Conservation (phyloP, 2,888 invertebrate genomes). For the Tenthredo livida region DNA sequence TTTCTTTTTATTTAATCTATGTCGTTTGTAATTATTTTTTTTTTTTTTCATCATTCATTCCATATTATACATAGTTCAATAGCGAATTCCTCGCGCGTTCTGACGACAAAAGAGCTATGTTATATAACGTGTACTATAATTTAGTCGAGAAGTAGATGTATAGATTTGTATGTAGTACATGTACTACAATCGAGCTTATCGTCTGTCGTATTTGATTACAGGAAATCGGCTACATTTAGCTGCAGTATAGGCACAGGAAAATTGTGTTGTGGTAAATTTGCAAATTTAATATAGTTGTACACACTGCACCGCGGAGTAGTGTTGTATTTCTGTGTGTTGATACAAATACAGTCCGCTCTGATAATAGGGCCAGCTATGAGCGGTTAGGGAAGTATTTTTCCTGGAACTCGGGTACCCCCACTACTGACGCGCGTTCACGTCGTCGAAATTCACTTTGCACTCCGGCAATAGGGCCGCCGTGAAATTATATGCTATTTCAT, state of each 20-base stretch:
- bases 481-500: too few species aligned
- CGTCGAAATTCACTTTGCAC: too few species aligned
- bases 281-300: too few species aligned
- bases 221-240: background rate
- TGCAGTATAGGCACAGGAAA: background rate
- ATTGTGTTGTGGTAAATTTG: background rate
- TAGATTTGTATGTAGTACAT: background rate
- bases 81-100: slow-evolving; percentile 15
- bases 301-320: background rate
- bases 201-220: background rate
- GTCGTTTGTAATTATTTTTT: background rate
- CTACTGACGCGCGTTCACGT: too few species aligned
- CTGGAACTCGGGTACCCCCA: too few species aligned
- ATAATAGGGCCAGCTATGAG: too few species aligned
- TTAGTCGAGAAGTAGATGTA: background rate
- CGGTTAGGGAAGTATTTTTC: too few species aligned
- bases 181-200: background rate
- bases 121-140: slow-evolving; percentile 13
- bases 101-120: background rate
- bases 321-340: background rate
- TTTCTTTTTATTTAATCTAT: background rate
- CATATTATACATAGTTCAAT: background rate
- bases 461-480: too few species aligned
- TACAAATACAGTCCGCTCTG: too few species aligned
- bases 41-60: background rate